These are phyloP conservation scores for Philereme transversata DNA, from an alignment of 2,888 invertebrate genomes.

Conservation along the genomic window DNA sequence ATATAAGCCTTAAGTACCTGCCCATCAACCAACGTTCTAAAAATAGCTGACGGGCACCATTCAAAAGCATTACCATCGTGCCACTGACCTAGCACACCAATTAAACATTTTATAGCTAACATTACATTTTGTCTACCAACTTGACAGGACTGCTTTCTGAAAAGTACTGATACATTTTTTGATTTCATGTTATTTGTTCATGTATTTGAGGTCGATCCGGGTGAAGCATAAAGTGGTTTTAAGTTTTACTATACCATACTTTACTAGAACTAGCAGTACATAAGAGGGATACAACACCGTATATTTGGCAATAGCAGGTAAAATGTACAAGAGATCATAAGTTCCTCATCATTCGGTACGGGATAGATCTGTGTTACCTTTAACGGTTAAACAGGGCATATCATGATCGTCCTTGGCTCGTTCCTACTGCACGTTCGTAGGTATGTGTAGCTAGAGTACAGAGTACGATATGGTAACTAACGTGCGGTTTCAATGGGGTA, in stretches of 20 bases:
- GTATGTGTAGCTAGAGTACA: slow-evolving; percentile 37
- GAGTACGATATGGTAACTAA: slow-evolving; percentile 38
- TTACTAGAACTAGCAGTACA: too few species aligned
- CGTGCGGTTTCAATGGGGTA: slow-evolving; percentile 47
- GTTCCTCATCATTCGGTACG: neutral
- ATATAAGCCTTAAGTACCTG: neutral
- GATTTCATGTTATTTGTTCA: too few species aligned
- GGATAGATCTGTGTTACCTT: slow-evolving; percentile 5
- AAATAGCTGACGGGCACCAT: slow-evolving; percentile 51
- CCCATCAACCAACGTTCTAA: slow-evolving; percentile 42
- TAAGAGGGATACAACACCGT: too few species aligned
- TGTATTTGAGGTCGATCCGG: too few species aligned
- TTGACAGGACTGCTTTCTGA: too few species aligned
- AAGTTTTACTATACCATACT: too few species aligned
- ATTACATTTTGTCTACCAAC: slow-evolving; percentile 14
- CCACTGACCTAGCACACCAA: slow-evolving; percentile 68
- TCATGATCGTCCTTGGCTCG: slow-evolving; percentile 56
- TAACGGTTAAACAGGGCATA: slow-evolving; percentile 47
- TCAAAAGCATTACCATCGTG: slow-evolving; percentile 50
- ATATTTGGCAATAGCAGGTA: too few species aligned
- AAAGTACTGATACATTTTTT: too few species aligned
- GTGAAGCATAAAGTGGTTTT: too few species aligned
- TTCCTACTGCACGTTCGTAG: slow-evolving; percentile 45
- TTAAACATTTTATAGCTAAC: slow-evolving; percentile 30
- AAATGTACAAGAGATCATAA: too few species aligned